Conservation (phyloP, 2,113 vertebrate species). For the Sylvilagus bachmani region DNA sequence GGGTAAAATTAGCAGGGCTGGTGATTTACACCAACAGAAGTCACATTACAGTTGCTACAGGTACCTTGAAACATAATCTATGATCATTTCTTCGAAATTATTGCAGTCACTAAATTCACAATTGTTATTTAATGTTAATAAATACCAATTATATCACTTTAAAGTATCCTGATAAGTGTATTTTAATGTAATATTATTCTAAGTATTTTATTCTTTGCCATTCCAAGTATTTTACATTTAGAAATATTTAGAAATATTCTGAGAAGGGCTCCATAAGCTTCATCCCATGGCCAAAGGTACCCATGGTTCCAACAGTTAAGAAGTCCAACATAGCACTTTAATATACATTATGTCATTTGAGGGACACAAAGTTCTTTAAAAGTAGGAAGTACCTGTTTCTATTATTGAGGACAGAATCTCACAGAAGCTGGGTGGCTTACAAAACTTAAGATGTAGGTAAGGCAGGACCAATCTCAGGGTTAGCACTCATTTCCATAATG, state of each 20-base stretch:
- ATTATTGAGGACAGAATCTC: background rate
- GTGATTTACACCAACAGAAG: slow-evolving; percentile 47
- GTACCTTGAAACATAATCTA: slow-evolving; percentile 9
- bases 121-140: background rate
- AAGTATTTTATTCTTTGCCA: background rate
- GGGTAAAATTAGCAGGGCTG: background rate
- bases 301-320: background rate
- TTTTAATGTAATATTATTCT: slow-evolving; percentile 19
- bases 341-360: background rate
- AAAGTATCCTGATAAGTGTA: slow-evolving; percentile 20
- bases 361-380: background rate
- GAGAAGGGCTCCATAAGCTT: background rate
- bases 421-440: background rate
- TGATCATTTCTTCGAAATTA: slow-evolving; percentile 28
- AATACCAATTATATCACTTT: background rate
- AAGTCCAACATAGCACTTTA: background rate
- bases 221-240: background rate
- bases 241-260: background rate
- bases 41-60: background rate
- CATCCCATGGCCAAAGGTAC: background rate
- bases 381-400: background rate
- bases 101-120: background rate
- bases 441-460: background rate
- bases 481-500: background rate
- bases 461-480: background rate